phyloP scores from a whole-genome alignment of 2,113 vertebrate genomes.

The Neolamprologus sp. region DNA sequence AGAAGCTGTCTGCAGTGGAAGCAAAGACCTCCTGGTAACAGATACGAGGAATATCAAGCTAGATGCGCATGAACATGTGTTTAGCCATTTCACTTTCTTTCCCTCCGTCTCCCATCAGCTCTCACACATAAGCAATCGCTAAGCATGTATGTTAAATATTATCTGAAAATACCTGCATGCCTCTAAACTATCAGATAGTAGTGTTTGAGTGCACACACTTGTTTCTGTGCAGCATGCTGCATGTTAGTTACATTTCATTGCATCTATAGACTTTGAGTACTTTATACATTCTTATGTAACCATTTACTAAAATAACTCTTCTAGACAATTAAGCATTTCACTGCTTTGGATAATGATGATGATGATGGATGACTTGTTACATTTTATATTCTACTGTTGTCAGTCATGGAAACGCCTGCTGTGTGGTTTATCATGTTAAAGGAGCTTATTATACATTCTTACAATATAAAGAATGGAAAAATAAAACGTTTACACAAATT shows the following conservation, averaged over 20 bases:
- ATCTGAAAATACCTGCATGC: not conserved
- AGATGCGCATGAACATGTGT: not conserved
- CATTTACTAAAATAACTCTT: not conserved
- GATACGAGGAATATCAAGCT: not conserved
- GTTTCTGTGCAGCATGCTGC: not conserved
- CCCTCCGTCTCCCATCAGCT: accelerated
- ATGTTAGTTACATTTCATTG: not conserved
- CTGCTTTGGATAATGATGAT: not conserved
- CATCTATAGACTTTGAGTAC: not conserved
- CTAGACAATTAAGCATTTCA: not conserved
- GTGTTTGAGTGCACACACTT: not conserved
- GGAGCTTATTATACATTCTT: not conserved
- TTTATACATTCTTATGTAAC: not conserved
- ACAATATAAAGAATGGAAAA: not conserved
- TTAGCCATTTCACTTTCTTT: not conserved
- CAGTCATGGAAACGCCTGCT: not conserved
- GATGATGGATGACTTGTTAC: not conserved
- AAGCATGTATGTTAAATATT: not conserved
- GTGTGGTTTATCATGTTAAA: not conserved
- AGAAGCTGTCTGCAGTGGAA: not conserved
- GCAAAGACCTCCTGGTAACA: not conserved
- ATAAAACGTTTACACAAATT: not conserved
- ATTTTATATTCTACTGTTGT: not conserved
- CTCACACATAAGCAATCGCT: accelerated
- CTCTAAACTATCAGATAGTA: not conserved